Base-by-base conservation (phyloP, 2,797 vertebrate species). In the Anolis apletophallus region DNA sequence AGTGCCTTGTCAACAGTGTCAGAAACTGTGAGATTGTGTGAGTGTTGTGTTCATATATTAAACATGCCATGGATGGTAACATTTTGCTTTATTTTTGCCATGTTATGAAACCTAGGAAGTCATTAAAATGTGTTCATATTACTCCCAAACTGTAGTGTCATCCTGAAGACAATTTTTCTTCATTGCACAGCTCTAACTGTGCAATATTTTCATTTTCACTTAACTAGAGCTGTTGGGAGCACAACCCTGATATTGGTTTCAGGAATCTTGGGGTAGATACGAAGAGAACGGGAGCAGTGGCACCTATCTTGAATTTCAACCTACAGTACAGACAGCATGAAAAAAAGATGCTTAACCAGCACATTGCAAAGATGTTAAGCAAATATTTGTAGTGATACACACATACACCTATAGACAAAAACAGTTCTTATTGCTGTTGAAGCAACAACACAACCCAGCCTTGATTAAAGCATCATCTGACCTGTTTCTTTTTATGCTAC, bases 381-480 rank as follows among this genome's bases (percentile, higher is more conserved):
- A 95, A 96, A 95, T 95, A 95, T 94, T 95, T 94, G 93, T 93
- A 93, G 91, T 93, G 92, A 88, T 95, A 95, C 92, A 95, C 92
- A 91, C 91, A 93, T 87, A 93, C 90, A 95, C 91, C 64, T 87
- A 92, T 94, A 96, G 92, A 95, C 90, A 94, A 95, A 96, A 94
- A 75, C 93, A 94, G 84, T 90, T 95, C 92, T 93, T 95, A 91
- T 93, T 94, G 88, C 90, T 94, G 93, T 93, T 94, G 91, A 90
- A 93, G 90, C 88, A 95, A 86, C 91, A 94, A 93, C 91, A 94
- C 81, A 91, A 91, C 89, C 90, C 85, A 94, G 89, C 83, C 90
- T 94, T 94, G 95, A 94, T 94, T 95, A 95, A 95, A 95, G 89
- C 87, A 89, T 94, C 92, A 93, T 94, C 90, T 95, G 93, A 94